Conservation (phyloP, 2,888 invertebrate genomes). For the Autographa pulchrina region DNA sequence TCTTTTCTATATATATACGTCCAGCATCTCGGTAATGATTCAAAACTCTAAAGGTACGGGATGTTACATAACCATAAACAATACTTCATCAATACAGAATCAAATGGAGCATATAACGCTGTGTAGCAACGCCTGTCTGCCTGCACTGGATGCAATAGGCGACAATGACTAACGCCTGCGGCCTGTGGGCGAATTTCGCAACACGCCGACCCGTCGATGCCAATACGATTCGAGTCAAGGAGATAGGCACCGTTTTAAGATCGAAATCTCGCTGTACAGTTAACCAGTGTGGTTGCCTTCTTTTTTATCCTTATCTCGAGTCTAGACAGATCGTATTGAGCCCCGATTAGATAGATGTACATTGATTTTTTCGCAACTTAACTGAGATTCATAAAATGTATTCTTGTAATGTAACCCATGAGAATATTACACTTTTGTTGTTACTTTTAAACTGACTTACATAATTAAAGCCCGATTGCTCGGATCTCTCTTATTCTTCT, state of each 20-base stretch:
- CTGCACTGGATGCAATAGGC: conserved; percentile 76
- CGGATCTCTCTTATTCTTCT: too few species aligned
- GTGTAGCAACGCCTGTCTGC: conserved; percentile 60
- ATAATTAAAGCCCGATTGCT: too few species aligned
- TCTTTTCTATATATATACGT: conserved; percentile 29
- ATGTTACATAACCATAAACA: conserved; percentile 46
- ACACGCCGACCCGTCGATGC: conserved; percentile 75
- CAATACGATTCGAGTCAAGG: conserved; percentile 83
- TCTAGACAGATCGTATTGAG: conserved; percentile 62
- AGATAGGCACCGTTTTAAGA: conserved; percentile 68
- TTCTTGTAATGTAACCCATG: conserved; percentile 12
- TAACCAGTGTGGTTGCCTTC: conserved; percentile 73
- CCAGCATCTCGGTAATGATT: conserved; percentile 23
- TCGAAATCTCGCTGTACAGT: conserved; percentile 76
- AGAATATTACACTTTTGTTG: neutral
- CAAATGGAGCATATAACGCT: conserved; percentile 57
- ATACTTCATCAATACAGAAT: conserved; percentile 53
- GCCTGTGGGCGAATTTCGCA: conserved; percentile 80
- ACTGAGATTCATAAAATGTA: conserved; percentile 37
- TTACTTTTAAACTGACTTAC: neutral
- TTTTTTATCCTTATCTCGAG: conserved; percentile 71
- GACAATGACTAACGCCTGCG: conserved; percentile 82
- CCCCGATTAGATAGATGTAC: conserved; percentile 56
- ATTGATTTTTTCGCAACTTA: conserved; percentile 55
- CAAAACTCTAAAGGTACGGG: conserved; percentile 28